Percentiles rank a stretch among this genome's conserved stretches.
Conservation (phyloP, 2,113 vertebrate genomes). For the Garra rufa region DNA sequence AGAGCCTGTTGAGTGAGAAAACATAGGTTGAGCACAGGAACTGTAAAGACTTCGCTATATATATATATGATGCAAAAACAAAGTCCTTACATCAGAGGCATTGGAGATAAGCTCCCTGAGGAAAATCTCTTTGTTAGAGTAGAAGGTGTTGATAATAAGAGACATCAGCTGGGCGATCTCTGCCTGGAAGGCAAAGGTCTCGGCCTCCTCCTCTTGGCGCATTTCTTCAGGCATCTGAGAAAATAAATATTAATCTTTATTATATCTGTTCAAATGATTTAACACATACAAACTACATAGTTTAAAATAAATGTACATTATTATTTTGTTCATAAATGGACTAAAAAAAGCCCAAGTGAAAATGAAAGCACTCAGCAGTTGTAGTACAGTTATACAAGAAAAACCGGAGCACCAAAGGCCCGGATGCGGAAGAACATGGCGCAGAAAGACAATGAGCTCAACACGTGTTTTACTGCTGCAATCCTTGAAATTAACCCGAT, state of each 20-base stretch:
- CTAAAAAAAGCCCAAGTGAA: not conserved
- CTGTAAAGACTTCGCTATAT: no score
- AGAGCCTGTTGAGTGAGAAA: slow-evolving; percentile 75
- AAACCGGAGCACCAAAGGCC: not conserved
- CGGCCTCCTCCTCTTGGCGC: slow-evolving; percentile 89
- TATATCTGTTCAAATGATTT: not conserved
- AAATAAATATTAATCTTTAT: not conserved
- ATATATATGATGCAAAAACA: no score
- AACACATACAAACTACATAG: not conserved
- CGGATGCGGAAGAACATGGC: slow-evolving; percentile 43
- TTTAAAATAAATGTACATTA: not conserved
- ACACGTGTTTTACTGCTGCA: slow-evolving; percentile 26
- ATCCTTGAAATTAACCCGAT: not conserved
- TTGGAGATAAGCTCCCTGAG: slow-evolving; percentile 93
- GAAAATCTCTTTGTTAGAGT: slow-evolving; percentile 96
- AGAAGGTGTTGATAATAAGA: slow-evolving; percentile 95
- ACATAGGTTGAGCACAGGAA: no score
- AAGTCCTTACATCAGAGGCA: slow-evolving; percentile 85
- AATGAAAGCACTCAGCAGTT: not conserved
- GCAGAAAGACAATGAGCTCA: slow-evolving; percentile 42
- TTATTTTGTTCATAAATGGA: not conserved
- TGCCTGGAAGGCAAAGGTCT: slow-evolving; percentile 97
- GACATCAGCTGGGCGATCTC: slow-evolving; percentile 97
- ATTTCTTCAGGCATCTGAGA: slow-evolving; percentile 93
- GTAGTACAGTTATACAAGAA: not conserved